A percentile compares a stretch with the other conserved stretches of the same genome.
phyloP scores from a whole-genome alignment of 2,888 invertebrate species.

The Oithona nana region DNA sequence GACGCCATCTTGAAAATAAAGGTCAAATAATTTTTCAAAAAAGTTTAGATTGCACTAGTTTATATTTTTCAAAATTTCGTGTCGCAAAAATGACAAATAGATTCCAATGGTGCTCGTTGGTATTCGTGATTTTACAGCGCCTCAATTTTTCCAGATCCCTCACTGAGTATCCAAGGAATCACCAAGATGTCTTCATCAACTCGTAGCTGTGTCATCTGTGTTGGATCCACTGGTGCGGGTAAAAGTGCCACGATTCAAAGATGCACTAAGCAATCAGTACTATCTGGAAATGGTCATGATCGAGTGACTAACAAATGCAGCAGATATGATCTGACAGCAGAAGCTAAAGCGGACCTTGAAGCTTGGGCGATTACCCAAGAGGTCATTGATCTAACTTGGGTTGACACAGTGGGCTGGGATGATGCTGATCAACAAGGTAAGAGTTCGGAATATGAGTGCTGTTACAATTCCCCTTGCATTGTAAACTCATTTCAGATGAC shows the following conservation, averaged over 20 bases:
- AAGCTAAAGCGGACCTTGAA: not conserved
- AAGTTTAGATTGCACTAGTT: too few relatives aligned
- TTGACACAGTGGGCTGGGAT: constrained; percentile 17
- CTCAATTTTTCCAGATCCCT: too few relatives aligned
- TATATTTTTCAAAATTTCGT: too few relatives aligned
- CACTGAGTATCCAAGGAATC: too few relatives aligned
- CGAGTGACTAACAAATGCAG: constrained; percentile 1
- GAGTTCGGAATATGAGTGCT: too few relatives aligned
- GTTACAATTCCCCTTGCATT: too few relatives aligned
- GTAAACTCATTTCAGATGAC: constrained; percentile 3
- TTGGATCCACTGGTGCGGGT: constrained; percentile 14
- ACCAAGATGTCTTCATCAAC: too few relatives aligned
- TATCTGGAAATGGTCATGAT: not conserved
- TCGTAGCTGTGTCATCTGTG: constrained; percentile 14
- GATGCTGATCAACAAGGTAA: constrained; percentile 3
- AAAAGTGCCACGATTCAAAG: constrained; percentile 7
- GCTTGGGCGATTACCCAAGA: not conserved
- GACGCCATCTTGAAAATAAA: too few relatives aligned
- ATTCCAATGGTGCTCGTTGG: too few relatives aligned
- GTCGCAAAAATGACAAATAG: too few relatives aligned
- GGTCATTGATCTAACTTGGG: not conserved
- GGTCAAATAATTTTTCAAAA: too few relatives aligned
- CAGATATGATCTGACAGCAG: not conserved
- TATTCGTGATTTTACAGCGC: too few relatives aligned
- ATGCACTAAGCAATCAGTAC: not conserved